Base-by-base conservation (phyloP, 1,140 invertebrate species). In the Calliopsis andreniformis region DNA sequence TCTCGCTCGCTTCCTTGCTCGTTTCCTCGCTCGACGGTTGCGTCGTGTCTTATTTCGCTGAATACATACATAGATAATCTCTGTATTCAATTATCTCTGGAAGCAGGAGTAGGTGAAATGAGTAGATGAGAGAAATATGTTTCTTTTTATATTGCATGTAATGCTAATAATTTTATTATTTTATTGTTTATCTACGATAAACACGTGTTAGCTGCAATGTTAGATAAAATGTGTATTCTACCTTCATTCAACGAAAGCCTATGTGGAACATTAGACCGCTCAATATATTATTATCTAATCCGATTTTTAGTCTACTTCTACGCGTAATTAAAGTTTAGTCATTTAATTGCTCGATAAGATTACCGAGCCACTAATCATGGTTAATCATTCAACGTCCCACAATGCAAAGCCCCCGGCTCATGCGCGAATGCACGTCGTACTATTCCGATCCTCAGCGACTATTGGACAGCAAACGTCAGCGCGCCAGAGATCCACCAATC, bases 401-500 rank as follows among this genome's bases (percentile, higher is more conserved):
- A 12, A 42, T 23, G 25, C 16, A n/a, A 25, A n/a, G 61, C 2
- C 18, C n/a, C 25, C 25, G 62, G 59, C 39, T 77, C 43, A 58
- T 47, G 39, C 51, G 63, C 62, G 23, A 45, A 16, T 63, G 23
- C 35, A 30, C 32, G 59, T 79, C 76, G 59, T 28, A 79, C 58
- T 51, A 76, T 45, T 28, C 20, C 25, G 42, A 71, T 59, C 58
- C 32, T 30, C 16, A 7, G 3, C 14, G 32, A 39, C 61, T 43
- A 87, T 87, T 87, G 84, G 86, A 43, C 49, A 32, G 25, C 10
- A 28, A 28, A 58, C 68, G 62, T 68, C 56, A 59, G 80, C 77
- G 76, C 71, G 47, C 61, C 35, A 58, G 30, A 16, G 8, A 0
- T 16, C 25, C 25, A 53, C 84, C 67, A 80, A 83, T 79, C 53